A percentile compares a stretch with the other conserved stretches of the same genome.
Evolutionary conservation across 2,888 invertebrate genomes (phyloP).

Genomic region (Petrolisthes cinctipes): DNA sequence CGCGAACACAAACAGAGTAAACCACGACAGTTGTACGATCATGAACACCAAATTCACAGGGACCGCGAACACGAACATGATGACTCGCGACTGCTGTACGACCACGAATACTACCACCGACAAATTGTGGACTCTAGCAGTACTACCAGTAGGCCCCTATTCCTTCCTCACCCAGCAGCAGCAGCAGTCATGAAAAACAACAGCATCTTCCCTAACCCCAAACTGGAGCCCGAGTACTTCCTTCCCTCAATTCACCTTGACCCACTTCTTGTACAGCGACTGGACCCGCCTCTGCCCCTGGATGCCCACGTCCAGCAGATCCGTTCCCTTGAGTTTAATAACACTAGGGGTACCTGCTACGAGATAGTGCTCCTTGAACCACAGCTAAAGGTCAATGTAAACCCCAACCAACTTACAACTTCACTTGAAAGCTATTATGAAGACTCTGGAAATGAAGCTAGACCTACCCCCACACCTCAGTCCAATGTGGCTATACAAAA

Average conservation of each 20-base stretch:
- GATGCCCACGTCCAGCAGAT: constrained; percentile 40
- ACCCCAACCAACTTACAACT: no score
- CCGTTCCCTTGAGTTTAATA: constrained; percentile 6
- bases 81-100: not conserved
- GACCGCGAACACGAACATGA: constrained; percentile 8
- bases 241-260: constrained; percentile 44
- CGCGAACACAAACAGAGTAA: not conserved
- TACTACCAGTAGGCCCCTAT: not conserved
- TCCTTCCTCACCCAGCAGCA: not conserved
- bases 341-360: constrained; percentile 36
- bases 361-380: constrained; percentile 52
- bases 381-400: no score
- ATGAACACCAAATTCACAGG: not conserved
- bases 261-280: constrained; percentile 1
- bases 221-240: constrained; percentile 42
- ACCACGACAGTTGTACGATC: not conserved
- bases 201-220: constrained; percentile 40
- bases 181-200: not conserved
- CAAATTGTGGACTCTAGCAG: not conserved
- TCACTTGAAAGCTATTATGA: no score
- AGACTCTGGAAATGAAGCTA: no score
- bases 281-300: constrained; percentile 31
- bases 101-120: not conserved
- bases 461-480: no score
- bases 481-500: no score